Evolutionary conservation across 1,140 invertebrate genomes (phyloP).

Genomic region (Dryas iulia): DNA sequence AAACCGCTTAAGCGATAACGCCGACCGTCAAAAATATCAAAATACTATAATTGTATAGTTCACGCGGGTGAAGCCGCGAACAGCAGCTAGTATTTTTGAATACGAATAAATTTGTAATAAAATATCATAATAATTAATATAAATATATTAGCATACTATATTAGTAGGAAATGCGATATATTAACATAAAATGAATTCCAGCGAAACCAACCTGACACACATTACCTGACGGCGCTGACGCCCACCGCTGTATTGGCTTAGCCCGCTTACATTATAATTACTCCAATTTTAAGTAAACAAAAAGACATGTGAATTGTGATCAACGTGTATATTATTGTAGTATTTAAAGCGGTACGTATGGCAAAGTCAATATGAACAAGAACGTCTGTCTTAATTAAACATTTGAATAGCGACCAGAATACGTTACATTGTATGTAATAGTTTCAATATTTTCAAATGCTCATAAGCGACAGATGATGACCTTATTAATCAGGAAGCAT

Average conservation of each 20-base stretch:
- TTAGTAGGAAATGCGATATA: neutral
- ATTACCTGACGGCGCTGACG: neutral
- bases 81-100: too few species aligned
- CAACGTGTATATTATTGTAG: neutral
- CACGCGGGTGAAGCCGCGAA: too few species aligned
- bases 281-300: conserved; percentile 14
- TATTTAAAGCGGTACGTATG: neutral
- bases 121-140: neutral
- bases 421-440: neutral
- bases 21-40: too few species aligned
- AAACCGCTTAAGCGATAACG: too few species aligned
- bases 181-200: neutral
- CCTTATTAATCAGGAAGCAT: neutral
- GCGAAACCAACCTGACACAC: neutral
- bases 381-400: neutral
- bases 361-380: neutral
- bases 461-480: neutral
- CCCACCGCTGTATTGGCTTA: conserved; percentile 11
- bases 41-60: too few species aligned
- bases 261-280: conserved; percentile 22
- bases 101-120: too few species aligned
- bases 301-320: conserved; percentile 6
- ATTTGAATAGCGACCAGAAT: neutral
- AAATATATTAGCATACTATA: neutral
- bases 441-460: neutral